These are phyloP conservation scores for Phoebastria nigripes DNA, from an alignment of 2,797 vertebrate species.

Conservation along the genomic window DNA sequence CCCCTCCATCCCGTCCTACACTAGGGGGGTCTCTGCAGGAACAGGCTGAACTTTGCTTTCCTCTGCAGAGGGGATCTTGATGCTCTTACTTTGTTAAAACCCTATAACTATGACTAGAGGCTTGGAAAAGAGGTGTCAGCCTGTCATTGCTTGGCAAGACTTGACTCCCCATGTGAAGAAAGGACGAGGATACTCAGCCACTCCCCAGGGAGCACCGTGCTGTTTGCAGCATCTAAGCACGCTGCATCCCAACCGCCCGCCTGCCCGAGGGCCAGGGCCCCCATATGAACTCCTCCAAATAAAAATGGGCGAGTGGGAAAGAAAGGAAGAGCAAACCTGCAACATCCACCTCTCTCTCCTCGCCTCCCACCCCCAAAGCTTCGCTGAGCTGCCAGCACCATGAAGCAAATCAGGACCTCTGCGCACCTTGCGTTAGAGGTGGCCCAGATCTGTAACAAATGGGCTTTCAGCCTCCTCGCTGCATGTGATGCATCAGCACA, in stretches of 20 bases:
- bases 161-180: not conserved
- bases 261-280: not conserved
- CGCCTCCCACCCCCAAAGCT: not conserved
- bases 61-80: not conserved
- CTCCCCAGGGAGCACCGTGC: not conserved
- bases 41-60: not conserved
- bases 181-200: not conserved
- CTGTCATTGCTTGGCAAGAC: not conserved
- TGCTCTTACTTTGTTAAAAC: not conserved
- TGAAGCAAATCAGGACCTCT: slow-evolving; percentile 4
- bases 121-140: not conserved
- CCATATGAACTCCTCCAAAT: rapidly evolving
- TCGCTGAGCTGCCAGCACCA: not conserved
- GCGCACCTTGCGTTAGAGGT: not conserved
- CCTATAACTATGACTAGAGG: rapidly evolving
- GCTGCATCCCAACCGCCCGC: not conserved
- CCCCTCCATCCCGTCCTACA: not conserved
- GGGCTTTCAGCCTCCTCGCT: not conserved
- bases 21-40: not conserved
- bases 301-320: not conserved
- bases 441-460: slow-evolving; percentile 25
- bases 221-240: not conserved
- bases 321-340: not conserved
- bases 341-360: not conserved
- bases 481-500: not conserved